Conservation (phyloP, 2,797 vertebrate species). For the Syngnathus acus region DNA sequence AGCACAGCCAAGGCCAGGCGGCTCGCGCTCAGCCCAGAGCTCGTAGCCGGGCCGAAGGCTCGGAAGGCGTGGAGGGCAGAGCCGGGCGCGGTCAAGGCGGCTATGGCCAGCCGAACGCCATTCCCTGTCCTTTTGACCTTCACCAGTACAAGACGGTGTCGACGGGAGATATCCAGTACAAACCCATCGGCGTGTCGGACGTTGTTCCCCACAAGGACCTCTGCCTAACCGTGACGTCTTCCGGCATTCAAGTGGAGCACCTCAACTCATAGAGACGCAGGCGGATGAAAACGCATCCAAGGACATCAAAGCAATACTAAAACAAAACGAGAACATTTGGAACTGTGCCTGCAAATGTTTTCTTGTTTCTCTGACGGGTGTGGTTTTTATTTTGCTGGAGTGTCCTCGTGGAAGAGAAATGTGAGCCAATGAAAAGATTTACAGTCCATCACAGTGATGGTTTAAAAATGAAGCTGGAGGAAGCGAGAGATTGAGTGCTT, state of each 20-base stretch:
- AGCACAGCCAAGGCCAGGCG: conserved; percentile 63
- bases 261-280: conserved; percentile 81
- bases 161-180: conserved; percentile 72
- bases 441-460: conserved; percentile 66
- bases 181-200: conserved; percentile 70
- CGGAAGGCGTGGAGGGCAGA: conserved; percentile 40
- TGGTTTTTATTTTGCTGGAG: not conserved
- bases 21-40: conserved; percentile 37
- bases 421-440: conserved; percentile 51
- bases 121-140: conserved; percentile 87
- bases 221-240: conserved; percentile 94
- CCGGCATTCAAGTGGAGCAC: conserved; percentile 95
- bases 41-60: conserved; percentile 41
- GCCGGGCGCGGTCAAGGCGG: conserved; percentile 64
- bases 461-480: conserved; percentile 38
- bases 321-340: conserved; percentile 37
- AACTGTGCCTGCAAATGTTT: conserved; percentile 50
- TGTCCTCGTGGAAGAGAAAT: not conserved
- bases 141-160: conserved; percentile 90
- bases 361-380: conserved; percentile 17
- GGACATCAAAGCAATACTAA: conserved; percentile 56
- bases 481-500: conserved; percentile 37
- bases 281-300: conserved; percentile 17
- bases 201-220: conserved; percentile 90
- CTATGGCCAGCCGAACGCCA: conserved; percentile 57